Evolutionary conservation across 2,797 vertebrate genomes (phyloP).

Genomic region (Pipistrellus nathusii): DNA sequence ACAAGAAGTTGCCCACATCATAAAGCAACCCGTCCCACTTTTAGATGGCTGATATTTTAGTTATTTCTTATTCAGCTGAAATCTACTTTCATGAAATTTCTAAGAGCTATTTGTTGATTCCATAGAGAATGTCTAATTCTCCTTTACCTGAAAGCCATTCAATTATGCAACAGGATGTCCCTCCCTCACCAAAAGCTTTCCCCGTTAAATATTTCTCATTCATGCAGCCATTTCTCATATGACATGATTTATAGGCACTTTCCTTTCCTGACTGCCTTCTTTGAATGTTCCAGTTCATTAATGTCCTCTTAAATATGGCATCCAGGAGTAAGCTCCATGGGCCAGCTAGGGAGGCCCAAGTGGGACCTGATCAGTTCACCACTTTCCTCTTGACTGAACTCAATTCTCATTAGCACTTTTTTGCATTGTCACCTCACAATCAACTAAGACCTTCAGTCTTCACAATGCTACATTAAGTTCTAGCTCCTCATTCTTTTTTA

Average conservation of each 20-base stretch:
- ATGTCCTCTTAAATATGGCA: neutral
- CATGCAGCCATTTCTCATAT: conserved; percentile 34
- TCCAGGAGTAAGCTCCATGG: conserved; percentile 11
- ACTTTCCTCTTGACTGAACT: neutral
- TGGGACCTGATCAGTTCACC: neutral
- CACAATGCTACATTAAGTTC: neutral
- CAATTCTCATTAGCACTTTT: neutral
- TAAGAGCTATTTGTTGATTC: neutral
- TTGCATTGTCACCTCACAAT: neutral
- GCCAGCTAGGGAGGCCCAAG: neutral
- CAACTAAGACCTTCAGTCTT: neutral
- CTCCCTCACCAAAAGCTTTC: conserved; percentile 35
- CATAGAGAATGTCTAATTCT: neutral
- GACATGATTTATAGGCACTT: conserved; percentile 36
- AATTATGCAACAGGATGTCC: neutral
- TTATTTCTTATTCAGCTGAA: conserved; percentile 44
- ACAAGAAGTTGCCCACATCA: conserved; percentile 18
- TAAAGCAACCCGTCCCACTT: neutral
- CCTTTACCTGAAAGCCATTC: neutral
- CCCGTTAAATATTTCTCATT: conserved; percentile 10
- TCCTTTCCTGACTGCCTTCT: conserved; percentile 38
- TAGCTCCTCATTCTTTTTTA: neutral
- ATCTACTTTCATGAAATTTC: conserved; percentile 25
- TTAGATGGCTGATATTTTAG: conserved; percentile 48
- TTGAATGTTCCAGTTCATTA: conserved; percentile 43